Evolutionary conservation across 1,140 invertebrate genomes (phyloP).

Genomic region (Zelostemma sp.): DNA sequence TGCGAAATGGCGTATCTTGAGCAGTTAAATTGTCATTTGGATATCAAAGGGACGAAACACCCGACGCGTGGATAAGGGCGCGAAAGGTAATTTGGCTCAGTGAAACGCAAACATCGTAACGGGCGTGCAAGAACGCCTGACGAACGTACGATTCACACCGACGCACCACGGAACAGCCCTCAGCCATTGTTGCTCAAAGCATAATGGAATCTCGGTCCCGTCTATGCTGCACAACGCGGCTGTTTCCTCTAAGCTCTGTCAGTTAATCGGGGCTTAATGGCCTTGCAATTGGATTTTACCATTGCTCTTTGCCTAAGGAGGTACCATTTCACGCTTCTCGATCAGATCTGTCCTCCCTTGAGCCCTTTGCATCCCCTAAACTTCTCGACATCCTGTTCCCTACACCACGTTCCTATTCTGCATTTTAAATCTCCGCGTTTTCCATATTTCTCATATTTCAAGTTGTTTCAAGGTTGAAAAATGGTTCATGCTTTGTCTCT

Average conservation of each 20-base stretch:
- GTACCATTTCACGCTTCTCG: conserved; percentile 64
- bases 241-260: conserved; percentile 51
- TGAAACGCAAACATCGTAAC: conserved; percentile 64
- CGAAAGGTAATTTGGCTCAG: conserved; percentile 67
- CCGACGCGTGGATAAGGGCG: conserved; percentile 65
- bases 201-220: conserved; percentile 67
- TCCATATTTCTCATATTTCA: conserved; percentile 3
- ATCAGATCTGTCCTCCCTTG: conserved; percentile 52
- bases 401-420: conserved; percentile 12
- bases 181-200: conserved; percentile 70
- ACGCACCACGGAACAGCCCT: conserved; percentile 65
- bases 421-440: conserved; percentile 23
- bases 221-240: conserved; percentile 45
- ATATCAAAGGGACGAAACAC: conserved; percentile 67
- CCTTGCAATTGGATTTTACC: conserved; percentile 69
- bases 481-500: neutral
- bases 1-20: conserved; percentile 40
- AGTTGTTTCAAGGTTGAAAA: neutral
- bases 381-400: conserved; percentile 23
- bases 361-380: conserved; percentile 19
- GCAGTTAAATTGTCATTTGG: conserved; percentile 70
- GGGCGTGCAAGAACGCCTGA: conserved; percentile 50
- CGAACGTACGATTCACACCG: conserved; percentile 66
- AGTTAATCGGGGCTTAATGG: conserved; percentile 67
- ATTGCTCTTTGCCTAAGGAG: conserved; percentile 66